Base-by-base conservation (phyloP, 2,797 vertebrate genomes). In the Mormyrops boulengeri region DNA sequence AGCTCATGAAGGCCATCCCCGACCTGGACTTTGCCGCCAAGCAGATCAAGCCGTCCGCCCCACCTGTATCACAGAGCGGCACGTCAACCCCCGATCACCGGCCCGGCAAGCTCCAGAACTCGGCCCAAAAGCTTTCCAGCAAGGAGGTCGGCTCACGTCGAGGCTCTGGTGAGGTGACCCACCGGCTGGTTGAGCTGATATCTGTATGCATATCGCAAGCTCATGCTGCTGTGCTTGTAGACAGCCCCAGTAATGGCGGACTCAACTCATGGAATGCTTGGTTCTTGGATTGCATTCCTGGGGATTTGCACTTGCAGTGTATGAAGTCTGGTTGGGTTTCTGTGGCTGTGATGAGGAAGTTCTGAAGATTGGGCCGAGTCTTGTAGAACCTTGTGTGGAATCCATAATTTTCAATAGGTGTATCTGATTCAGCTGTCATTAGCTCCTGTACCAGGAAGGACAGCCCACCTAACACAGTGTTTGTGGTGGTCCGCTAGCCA, bases 1-100 rank as follows among this genome's bases (percentile, higher is more conserved):
- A 99, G 95, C 95, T 99, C 47, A 97, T 99, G 97, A 99, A 99
- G 94, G 98, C 98, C 91, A 99, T 99, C 90, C 98, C 98, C 0
- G 98, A 99, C 94, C 95, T 99, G 94, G 98, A 99, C 90, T 99
- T 99, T 88, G 98, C 97, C 0, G 97, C 97, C 94, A 99, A 98
- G 94, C 97, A 98, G 94, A 97, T 98, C 90, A 95, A 96, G 52
- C 92, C 95, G 44, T 95, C 96, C 22, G 91, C 89, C 0, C 84
- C 92, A 0, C 88, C 95, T 0, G 88, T 95, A 8, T 93, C 95
- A 34, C 90, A 94, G 30, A 96, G 95, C 22, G 92, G 94, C 0
- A 93, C 94, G 11, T 95, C 96, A 73, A 97, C 95, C 2, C 95
- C 95, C 0, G 98, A 99, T 93, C 97, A 98, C 94, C 97, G 97